A percentile compares a stretch with the other conserved stretches of the same genome.
Conservation (phyloP, 2,888 invertebrate species). For the Octonoba sinensis region DNA sequence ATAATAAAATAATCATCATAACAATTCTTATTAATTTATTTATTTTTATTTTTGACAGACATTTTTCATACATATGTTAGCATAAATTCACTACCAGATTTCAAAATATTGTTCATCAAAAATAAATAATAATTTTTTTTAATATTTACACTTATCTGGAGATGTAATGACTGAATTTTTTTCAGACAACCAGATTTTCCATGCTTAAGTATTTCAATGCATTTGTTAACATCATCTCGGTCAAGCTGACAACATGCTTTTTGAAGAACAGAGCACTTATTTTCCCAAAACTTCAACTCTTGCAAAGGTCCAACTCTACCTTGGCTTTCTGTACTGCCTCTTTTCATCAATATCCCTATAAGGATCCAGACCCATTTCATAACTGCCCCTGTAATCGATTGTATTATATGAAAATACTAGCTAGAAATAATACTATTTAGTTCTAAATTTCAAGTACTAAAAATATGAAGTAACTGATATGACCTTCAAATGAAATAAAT, state of each 20-base stretch:
- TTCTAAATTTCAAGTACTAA: background rate
- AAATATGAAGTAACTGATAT: too few relatives aligned
- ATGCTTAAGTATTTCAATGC: slow-evolving; percentile 37
- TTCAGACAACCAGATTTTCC: slow-evolving; percentile 29
- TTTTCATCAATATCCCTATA: slow-evolving; percentile 35
- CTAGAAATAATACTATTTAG: background rate
- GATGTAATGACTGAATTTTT: slow-evolving; percentile 31
- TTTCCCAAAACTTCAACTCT: slow-evolving; percentile 49
- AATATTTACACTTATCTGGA: slow-evolving; percentile 27
- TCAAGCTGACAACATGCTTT: slow-evolving; percentile 27
- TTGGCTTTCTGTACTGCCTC: background rate
- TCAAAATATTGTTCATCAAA: too few relatives aligned
- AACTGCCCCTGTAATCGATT: slow-evolving; percentile 31
- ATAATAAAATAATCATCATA: too few relatives aligned
- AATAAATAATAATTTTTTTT: too few relatives aligned
- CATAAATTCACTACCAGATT: too few relatives aligned
- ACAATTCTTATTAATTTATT: too few relatives aligned
- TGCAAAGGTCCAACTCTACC: slow-evolving; percentile 43
- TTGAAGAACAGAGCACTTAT: slow-evolving; percentile 19
- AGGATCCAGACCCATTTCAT: slow-evolving; percentile 49
- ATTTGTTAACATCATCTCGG: slow-evolving; percentile 41
- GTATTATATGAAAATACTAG: background rate
- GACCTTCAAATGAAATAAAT: too few relatives aligned
- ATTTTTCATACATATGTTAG: too few relatives aligned
- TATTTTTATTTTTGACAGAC: too few relatives aligned